Percentiles rank a stretch among this genome's conserved stretches.
Conservation (phyloP, 2,888 invertebrate species). For the Cyclophora punctaria region DNA sequence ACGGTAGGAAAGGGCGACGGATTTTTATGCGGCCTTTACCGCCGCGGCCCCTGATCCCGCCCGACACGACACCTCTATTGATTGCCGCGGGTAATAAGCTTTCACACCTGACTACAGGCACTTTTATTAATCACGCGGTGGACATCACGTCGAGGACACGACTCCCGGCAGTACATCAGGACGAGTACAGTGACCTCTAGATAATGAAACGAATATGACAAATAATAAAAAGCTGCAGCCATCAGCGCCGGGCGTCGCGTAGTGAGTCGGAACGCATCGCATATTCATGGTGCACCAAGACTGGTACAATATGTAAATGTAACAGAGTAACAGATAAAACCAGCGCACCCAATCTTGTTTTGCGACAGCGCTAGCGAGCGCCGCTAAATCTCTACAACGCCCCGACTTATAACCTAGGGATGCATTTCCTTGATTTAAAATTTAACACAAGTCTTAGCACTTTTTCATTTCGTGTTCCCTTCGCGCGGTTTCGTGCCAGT, state of each 20-base stretch:
- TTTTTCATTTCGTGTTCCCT: constrained; percentile 15
- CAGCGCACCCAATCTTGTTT: constrained; percentile 1
- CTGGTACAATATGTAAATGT: not conserved
- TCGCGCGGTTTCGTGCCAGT: constrained; percentile 6
- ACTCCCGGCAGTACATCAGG: not conserved
- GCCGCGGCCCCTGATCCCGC: not conserved
- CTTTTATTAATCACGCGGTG: not conserved
- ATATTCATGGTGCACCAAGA: too few relatives aligned
- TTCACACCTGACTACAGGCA: too few relatives aligned
- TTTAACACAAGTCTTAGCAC: constrained; percentile 9
- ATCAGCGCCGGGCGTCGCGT: too few relatives aligned
- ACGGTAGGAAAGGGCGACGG: constrained; percentile 23
- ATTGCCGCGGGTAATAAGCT: too few relatives aligned
- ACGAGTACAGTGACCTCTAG: not conserved
- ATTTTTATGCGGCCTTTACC: constrained; percentile 2
- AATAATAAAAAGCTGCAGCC: too few relatives aligned
- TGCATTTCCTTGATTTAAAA: constrained; percentile 12
- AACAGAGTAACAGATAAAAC: constrained; percentile 2
- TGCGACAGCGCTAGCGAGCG: not conserved
- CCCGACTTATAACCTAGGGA: constrained; percentile 3
- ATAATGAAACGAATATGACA: not conserved
- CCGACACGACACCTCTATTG: not conserved
- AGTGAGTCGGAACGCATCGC: not conserved
- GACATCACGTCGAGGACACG: too few relatives aligned
- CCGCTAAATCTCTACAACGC: not conserved